Percentiles rank a stretch among this genome's conserved stretches.
Evolutionary conservation across 2,113 vertebrate species (phyloP).

Genomic region (Formicarius rufipectus): DNA sequence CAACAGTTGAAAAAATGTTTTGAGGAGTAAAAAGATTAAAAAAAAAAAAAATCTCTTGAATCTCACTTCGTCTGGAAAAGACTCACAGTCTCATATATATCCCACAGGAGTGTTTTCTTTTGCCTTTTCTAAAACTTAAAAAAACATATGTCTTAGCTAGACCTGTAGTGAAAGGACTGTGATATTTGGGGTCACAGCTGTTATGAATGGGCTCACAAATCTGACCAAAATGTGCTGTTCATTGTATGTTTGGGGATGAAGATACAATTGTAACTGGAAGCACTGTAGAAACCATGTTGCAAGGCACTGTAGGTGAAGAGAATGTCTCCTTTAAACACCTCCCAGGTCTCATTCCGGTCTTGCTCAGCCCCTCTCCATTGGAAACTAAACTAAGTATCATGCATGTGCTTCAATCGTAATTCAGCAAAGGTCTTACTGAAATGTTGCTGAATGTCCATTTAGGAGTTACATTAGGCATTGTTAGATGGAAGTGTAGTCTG

Average conservation of each 20-base stretch:
- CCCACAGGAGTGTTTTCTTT: neutral
- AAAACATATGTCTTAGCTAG: neutral
- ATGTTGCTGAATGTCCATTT: neutral
- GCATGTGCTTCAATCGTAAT: neutral
- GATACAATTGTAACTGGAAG: neutral
- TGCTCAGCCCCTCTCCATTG: neutral
- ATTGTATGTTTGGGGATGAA: neutral
- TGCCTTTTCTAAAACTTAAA: neutral
- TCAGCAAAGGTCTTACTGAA: neutral
- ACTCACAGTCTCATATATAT: neutral
- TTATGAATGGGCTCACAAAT: neutral
- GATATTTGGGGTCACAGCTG: neutral
- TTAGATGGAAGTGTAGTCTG: neutral
- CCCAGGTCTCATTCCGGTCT: neutral
- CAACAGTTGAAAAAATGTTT: neutral
- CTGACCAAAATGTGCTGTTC: neutral
- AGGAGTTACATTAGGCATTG: neutral
- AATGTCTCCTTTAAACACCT: neutral
- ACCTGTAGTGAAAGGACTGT: neutral
- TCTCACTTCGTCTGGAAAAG: neutral
- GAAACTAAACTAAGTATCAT: neutral
- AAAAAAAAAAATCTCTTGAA: neutral
- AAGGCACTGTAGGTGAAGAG: neutral
- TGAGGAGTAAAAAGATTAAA: neutral
- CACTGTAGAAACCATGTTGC: neutral